phyloP scores from a whole-genome alignment of 2,113 vertebrate species.

The Thinocorus orbignyianus region DNA sequence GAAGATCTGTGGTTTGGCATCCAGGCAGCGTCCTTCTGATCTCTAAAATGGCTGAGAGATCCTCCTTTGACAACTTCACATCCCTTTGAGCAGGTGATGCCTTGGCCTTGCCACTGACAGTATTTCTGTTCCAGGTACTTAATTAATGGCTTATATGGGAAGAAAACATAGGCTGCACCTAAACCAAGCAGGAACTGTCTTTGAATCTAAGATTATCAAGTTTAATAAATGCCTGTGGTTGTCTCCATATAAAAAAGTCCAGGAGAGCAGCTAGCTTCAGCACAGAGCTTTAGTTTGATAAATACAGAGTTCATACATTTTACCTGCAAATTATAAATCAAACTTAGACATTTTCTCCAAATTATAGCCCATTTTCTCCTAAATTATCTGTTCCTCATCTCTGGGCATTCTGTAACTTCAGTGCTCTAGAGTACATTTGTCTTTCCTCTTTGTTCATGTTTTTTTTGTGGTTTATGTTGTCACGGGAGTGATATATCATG shows the following conservation, averaged over 20 bases:
- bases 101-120: background rate
- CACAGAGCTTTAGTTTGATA: background rate
- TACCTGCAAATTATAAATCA: background rate
- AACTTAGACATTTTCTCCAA: background rate
- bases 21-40: background rate
- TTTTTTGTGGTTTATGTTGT: background rate
- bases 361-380: background rate
- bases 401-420: background rate
- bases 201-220: background rate
- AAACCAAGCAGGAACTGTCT: background rate
- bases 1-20: background rate
- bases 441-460: slow-evolving; percentile 6
- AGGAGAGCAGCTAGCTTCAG: background rate
- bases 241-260: background rate
- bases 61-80: background rate
- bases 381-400: background rate
- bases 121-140: background rate
- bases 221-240: background rate
- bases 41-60: background rate
- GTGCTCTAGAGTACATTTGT: background rate
- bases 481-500: background rate
- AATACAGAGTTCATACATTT: background rate
- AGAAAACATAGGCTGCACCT: background rate
- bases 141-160: background rate
- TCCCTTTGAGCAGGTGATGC: background rate